Conservation (phyloP, 1,140 invertebrate genomes). For the Drosophila subobscura region DNA sequence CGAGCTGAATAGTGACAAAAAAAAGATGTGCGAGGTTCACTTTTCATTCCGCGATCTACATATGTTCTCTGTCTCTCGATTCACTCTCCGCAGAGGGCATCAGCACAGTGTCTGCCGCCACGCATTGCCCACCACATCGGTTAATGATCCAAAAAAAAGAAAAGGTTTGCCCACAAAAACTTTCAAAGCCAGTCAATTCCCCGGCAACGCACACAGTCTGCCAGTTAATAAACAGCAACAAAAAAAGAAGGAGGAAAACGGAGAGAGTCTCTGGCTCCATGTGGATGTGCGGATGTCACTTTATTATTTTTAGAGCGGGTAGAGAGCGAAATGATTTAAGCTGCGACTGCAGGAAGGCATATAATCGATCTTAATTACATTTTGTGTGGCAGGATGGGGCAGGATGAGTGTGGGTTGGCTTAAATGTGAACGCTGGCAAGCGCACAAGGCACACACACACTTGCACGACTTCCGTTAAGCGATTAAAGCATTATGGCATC, state of each 20-base stretch:
- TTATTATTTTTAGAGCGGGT: slow-evolving; percentile 49
- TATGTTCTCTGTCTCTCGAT: too few species aligned
- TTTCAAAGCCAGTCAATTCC: slow-evolving; percentile 3
- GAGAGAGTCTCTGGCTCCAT: neutral
- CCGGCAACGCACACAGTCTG: neutral
- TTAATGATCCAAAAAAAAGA: slow-evolving; percentile 2
- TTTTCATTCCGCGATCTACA: too few species aligned
- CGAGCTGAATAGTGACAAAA: too few species aligned
- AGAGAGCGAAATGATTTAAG: slow-evolving; percentile 49
- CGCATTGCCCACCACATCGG: too few species aligned
- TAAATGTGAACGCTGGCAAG: slow-evolving; percentile 16
- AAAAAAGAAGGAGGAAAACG: neutral
- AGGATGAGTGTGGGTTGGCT: slow-evolving; percentile 11
- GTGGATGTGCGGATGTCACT: slow-evolving; percentile 4
- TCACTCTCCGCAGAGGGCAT: too few species aligned
- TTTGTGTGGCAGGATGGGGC: slow-evolving; percentile 23
- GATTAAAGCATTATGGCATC: slow-evolving; percentile 43
- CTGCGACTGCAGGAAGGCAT: slow-evolving; percentile 35
- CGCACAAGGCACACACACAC: neutral
- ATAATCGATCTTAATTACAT: slow-evolving; percentile 77
- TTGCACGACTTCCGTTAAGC: slow-evolving; percentile 17
- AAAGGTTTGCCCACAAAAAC: slow-evolving; percentile 7
- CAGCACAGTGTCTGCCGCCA: too few species aligned
- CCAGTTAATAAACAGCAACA: slow-evolving; percentile 49
- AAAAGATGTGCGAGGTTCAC: too few species aligned